A percentile compares a stretch with the other conserved stretches of the same genome.
Evolutionary conservation across 2,888 invertebrate genomes (phyloP).

Genomic region (Pterostichus niger): DNA sequence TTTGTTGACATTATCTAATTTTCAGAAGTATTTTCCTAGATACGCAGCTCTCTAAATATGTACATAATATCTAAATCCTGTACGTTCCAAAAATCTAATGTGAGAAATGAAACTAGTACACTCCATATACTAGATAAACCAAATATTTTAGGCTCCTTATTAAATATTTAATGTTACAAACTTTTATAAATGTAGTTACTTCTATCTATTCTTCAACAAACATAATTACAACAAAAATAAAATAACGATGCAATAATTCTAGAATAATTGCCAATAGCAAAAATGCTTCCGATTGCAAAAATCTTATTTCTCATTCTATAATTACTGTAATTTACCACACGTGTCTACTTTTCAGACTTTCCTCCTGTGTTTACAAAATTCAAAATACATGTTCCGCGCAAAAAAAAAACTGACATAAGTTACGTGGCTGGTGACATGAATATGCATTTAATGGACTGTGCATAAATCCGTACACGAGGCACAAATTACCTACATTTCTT

Average conservation of each 20-base stretch:
- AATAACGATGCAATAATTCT: background rate
- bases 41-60: too few species aligned
- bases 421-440: constrained; percentile 25
- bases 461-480: background rate
- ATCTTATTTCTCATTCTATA: constrained; percentile 7
- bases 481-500: background rate
- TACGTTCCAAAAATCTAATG: too few species aligned
- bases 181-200: too few species aligned
- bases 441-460: constrained; percentile 1
- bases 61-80: too few species aligned
- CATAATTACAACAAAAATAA: background rate
- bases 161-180: too few species aligned
- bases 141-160: too few species aligned
- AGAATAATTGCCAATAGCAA: constrained; percentile 7
- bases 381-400: constrained; percentile 10
- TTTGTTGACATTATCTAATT: too few species aligned
- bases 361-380: constrained; percentile 17
- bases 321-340: constrained; percentile 51
- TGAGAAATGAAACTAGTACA: too few species aligned
- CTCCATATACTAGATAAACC: too few species aligned
- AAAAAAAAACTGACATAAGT: constrained; percentile 51
- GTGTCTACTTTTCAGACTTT: constrained; percentile 5
- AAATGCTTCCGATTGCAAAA: constrained; percentile 12
- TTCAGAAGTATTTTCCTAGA: too few species aligned
- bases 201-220: background rate